phyloP scores from a whole-genome alignment of 2,113 vertebrate species.

The Lagopus muta region DNA sequence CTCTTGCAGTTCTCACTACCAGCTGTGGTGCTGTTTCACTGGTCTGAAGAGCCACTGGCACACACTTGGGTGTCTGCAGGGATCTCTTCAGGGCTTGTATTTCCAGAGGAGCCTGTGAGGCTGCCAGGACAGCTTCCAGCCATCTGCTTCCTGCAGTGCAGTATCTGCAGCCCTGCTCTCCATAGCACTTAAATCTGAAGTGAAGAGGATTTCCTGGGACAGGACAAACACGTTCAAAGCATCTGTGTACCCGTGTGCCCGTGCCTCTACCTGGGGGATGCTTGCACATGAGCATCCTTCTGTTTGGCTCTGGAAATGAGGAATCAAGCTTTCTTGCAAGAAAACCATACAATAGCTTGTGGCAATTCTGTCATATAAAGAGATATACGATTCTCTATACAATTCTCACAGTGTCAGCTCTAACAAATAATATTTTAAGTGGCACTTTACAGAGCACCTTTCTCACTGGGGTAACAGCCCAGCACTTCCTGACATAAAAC shows the following conservation, averaged over 20 bases:
- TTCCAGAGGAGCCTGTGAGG: background rate
- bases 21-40: background rate
- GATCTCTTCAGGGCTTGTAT: background rate
- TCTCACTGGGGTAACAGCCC: background rate
- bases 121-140: background rate
- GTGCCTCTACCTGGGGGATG: background rate
- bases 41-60: background rate
- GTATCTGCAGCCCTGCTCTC: background rate
- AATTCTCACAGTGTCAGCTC: background rate
- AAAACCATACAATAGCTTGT: background rate
- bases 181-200: fast-evolving
- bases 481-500: background rate
- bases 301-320: background rate
- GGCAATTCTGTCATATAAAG: background rate
- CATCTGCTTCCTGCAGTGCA: fast-evolving
- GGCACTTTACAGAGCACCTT: background rate
- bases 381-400: fast-evolving
- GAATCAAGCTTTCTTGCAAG: background rate
- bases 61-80: background rate
- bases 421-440: background rate
- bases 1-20: background rate
- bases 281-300: background rate
- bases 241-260: background rate
- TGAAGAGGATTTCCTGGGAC: background rate
- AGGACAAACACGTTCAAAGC: background rate